Evolutionary conservation across 2,888 invertebrate species (phyloP), one percentile per base, ranked within the genome.

Genomic region (Pristionchus mayeri): DNA sequence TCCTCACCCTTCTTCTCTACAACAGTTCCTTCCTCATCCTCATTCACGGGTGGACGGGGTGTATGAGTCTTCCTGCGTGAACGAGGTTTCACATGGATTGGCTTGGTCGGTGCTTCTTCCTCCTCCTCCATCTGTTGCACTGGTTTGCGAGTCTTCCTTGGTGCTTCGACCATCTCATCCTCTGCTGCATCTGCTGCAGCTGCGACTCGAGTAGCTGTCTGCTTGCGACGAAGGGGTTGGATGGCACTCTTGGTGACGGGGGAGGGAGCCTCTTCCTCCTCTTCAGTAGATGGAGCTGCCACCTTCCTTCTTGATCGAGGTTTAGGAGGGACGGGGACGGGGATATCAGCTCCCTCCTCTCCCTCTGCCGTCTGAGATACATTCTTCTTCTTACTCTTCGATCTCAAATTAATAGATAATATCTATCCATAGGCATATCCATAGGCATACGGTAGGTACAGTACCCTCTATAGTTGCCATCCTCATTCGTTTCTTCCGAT

Each of bases 121-220:
- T 71, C 71, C 24, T 71, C 71, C n/a, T 37, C 71, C 27, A 40
- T n/a, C 34, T 63, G 71, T 16, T 37, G 71, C n/a, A 71, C 71
- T 24, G 40, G 71, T 40, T 71, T 71, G 40, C 71, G 71, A 40
- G 71, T 71, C 71, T 44, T 71, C 71, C 40, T 71, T n/a, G 71
- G 40, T 44, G 71, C 71, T n/a, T 71, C 71, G n/a, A 40, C 40
- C 37, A 71, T 71, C 24, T 71, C 71, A n/a, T 71, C 71, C 24
- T 37, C 37, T 11, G 71, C 71, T 7, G 44, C 40, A n/a, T 71
- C 40, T 24, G 71, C 71, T 13, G 71, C 71, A 34, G 34, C 54
- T 21, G 21, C 54, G 21, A 24, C 40, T 37, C n/a, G 71, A 13
- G 37, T n/a, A 0, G 71, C 40, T 3, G 40, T 24, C 40, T 44